Evolutionary conservation across 1,140 invertebrate genomes (phyloP).

Genomic region (Metaphire vulgaris): DNA sequence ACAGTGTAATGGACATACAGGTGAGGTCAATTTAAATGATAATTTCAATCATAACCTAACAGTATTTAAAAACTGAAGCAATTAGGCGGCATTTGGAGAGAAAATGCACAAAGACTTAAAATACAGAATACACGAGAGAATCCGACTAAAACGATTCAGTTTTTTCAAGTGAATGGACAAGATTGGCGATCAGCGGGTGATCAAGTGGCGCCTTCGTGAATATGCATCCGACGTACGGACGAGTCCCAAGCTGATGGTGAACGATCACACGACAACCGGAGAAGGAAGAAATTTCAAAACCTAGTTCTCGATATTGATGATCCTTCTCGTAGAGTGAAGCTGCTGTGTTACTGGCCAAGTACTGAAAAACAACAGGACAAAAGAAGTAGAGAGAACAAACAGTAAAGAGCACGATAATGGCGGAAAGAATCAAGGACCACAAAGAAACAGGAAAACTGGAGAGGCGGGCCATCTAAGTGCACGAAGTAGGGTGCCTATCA

Average conservation of each 20-base stretch:
- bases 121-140: neutral
- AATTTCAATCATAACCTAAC: no score
- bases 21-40: no score
- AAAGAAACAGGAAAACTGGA: no score
- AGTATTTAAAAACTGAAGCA: no score
- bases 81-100: no score
- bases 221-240: constrained; percentile 58
- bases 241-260: constrained; percentile 57
- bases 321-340: constrained; percentile 66
- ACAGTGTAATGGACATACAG: no score
- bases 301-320: constrained; percentile 65
- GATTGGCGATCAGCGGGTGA: constrained; percentile 39
- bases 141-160: neutral
- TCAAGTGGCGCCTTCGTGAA: constrained; percentile 52
- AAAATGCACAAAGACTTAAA: neutral
- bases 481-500: no score
- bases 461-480: no score
- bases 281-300: constrained; percentile 66
- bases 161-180: neutral
- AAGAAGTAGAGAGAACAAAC: no score
- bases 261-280: constrained; percentile 71
- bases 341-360: constrained; percentile 56
- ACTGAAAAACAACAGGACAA: constrained; percentile 51
- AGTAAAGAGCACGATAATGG: no score
- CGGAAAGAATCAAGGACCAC: no score